Conservation (phyloP, 2,797 vertebrate species). For the Rhinatrema bivittatum region DNA sequence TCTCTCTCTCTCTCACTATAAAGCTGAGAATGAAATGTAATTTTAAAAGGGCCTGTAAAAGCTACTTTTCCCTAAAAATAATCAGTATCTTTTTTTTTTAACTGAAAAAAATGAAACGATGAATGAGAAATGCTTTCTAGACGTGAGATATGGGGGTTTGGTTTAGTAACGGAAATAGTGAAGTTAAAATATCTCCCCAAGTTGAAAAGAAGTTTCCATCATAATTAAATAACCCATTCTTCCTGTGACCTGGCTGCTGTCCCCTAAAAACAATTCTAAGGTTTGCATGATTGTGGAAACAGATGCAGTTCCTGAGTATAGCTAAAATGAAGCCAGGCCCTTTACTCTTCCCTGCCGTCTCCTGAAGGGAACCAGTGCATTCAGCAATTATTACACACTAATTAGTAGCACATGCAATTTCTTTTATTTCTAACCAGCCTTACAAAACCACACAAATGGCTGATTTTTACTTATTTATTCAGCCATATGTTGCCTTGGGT, state of each 20-base stretch:
- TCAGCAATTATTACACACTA: conserved; percentile 31
- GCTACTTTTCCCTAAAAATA: no score
- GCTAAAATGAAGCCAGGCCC: conserved; percentile 32
- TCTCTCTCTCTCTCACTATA: no score
- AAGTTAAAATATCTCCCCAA: conserved; percentile 47
- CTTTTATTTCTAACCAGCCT: conserved; percentile 26
- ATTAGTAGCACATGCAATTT: conserved; percentile 36
- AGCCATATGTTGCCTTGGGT: not conserved
- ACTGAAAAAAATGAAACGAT: no score
- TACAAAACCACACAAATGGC: not conserved
- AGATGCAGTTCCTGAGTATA: conserved; percentile 42
- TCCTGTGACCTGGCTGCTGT: conserved; percentile 34
- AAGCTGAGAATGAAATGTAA: no score
- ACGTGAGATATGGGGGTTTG: not conserved
- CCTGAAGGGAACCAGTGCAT: conserved; percentile 17
- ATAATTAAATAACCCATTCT: conserved; percentile 51
- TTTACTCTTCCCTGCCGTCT: conserved; percentile 37
- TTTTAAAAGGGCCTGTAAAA: no score
- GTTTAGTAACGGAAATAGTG: conserved; percentile 19
- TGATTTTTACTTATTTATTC: not conserved
- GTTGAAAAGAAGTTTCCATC: conserved; percentile 39
- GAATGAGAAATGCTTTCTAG: no score
- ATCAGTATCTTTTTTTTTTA: no score
- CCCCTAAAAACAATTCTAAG: conserved; percentile 42
- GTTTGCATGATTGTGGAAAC: conserved; percentile 30